Evolutionary conservation across 2,888 invertebrate genomes (phyloP), one percentile per base, ranked within the genome.

Genomic region (Phoronis australis): DNA sequence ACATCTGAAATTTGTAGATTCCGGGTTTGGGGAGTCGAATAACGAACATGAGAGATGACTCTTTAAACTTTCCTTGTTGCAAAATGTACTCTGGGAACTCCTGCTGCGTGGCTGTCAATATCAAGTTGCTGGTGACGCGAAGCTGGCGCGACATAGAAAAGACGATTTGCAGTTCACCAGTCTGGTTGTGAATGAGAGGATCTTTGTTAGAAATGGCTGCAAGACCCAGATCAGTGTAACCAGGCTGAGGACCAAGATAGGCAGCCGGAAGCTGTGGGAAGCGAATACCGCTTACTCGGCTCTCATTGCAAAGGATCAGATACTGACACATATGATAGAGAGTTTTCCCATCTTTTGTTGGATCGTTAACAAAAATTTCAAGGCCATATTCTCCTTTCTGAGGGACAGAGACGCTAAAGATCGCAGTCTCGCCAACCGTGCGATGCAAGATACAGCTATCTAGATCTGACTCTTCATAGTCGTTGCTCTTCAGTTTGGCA

Each of bases 1-100:
- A 76, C 39, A 76, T 60, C 63, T 75, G 75, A 24, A 76, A 63
- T 57, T 76, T 76, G 66, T 69, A 76, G 58, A 73, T 71, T n/a
- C 76, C 76, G 3, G 59, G 49, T 23, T 56, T 49, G 4, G 75
- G 72, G 31, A 75, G 56, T 43, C 62, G 61, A 41, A 71, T 56
- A 12, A 65, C 54, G 51, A 73, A 71, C 47, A 58, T 63, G 27
- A 73, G 58, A 31, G 62, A 55, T 18, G 60, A 59, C 5, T 59
- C 66, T n/a, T n/a, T n/a, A n/a, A n/a, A n/a, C 44, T 63, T 49
- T 12, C 62, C 61, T 55, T 75, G 72, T 43, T 76, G 74, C 54
- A 76, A 68, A 25, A 75, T 66, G 54, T 57, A 69, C 42, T 74
- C 74, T 3, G 70, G 68, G 50, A 57, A 64, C 49, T 68, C 67